Base-by-base conservation (phyloP, 1,140 invertebrate genomes). In the Drosophila athabasca region DNA sequence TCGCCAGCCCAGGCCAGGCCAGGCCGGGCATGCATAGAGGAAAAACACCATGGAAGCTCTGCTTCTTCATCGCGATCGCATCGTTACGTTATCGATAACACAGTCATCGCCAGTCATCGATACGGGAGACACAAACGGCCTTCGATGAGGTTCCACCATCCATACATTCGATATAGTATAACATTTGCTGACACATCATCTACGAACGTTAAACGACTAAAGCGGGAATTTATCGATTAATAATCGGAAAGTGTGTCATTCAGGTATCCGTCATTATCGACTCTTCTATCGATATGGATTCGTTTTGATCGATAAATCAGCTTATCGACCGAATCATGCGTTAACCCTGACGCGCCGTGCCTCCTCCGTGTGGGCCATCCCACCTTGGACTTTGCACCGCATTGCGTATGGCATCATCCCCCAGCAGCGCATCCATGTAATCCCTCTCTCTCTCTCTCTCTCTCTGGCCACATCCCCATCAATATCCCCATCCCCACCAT, bases 311-410 rank as follows among this genome's bases (percentile, higher is more conserved):
- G 31, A 31, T 31, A 31, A 31, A 31, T 9, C 31, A 2, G 2
- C 8, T 9, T 31, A 1, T 31, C 43, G 35, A 49, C 26, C 39
- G 17, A 26, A 17, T 26, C 4, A 57, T 24, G 35, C 67, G 64
- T 69, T 69, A 51, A 69, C 67, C 66, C 66, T 69, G 66, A 69
- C 64, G 64, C 57, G 39, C 45, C 43, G 19, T 44, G 64, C 66
- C 44, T 57, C 22, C 64, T 45, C 64, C 68, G 66, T 68, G 51
- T 68, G 66, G 51, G 24, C 49, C 64, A 41, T 68, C 66, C 66
- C 66, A 69, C 66, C 67, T 70, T 70, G 67, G 67, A 70, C 67
- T 70, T 66, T 70, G 67, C 26, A 68, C 67, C 52, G 51, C 45
- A 19, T 58, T 58, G 67, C 67, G 65, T 70, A 70, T 69, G 55